phyloP scores from a whole-genome alignment of 2,113 vertebrate species.

The Pseudopodoces humilis region DNA sequence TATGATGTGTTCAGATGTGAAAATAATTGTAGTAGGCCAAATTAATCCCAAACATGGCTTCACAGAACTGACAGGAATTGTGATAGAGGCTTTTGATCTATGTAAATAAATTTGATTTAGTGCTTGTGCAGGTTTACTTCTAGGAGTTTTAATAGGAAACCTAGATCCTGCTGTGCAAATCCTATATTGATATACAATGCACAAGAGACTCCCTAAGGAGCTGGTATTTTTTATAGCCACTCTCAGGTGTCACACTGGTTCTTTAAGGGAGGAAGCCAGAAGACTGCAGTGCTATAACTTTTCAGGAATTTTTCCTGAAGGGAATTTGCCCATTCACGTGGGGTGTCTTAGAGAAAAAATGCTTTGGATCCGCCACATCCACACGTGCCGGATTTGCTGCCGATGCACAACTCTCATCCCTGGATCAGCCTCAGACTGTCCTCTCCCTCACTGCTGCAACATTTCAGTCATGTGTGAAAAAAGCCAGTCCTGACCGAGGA shows the following conservation, averaged over 20 bases:
- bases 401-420: background rate
- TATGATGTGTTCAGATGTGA: constrained; percentile 14
- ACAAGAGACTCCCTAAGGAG: background rate
- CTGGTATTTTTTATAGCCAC: background rate
- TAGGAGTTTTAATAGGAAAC: background rate
- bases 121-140: background rate
- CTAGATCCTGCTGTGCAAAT: background rate
- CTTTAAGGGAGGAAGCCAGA: background rate
- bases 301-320: background rate
- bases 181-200: background rate
- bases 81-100: background rate
- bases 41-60: constrained; percentile 1
- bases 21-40: constrained; percentile 37
- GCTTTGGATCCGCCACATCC: background rate
- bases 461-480: fast-evolving
- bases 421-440: background rate
- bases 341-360: fast-evolving
- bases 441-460: background rate
- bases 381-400: background rate
- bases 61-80: background rate
- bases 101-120: background rate
- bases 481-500: background rate
- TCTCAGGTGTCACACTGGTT: background rate
- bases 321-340: fast-evolving
- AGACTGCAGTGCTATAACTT: background rate